Conservation (phyloP, 2,113 vertebrate species). For the Xenopus borealis region DNA sequence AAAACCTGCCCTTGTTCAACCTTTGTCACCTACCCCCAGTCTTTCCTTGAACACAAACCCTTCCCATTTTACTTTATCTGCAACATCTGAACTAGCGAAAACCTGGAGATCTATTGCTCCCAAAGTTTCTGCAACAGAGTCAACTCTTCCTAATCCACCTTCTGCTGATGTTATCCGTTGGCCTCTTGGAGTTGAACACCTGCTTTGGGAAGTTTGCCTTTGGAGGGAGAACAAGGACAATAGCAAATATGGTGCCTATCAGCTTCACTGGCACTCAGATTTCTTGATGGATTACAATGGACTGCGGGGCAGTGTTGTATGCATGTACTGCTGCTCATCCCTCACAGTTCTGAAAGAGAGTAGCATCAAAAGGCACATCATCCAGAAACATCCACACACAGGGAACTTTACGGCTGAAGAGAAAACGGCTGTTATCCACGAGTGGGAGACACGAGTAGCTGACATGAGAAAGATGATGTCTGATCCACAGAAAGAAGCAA, state of each 20-base stretch:
- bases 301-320: conserved; percentile 72
- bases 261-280: conserved; percentile 78
- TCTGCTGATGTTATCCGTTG: background rate
- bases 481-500: background rate
- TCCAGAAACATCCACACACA: conserved; percentile 79
- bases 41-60: too few species aligned
- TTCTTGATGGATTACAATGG: conserved; percentile 82
- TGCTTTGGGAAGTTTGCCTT: conserved; percentile 45
- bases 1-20: too few species aligned
- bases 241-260: conserved; percentile 56
- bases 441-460: conserved; percentile 75
- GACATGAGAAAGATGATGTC: conserved; percentile 49
- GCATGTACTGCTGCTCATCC: conserved; percentile 74
- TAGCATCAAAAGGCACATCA: conserved; percentile 81
- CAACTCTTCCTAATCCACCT: background rate
- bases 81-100: conserved; percentile 13
- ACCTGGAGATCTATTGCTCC: conserved; percentile 37
- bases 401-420: conserved; percentile 59
- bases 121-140: conserved; percentile 21
- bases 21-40: too few species aligned
- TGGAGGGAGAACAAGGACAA: conserved; percentile 47
- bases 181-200: conserved; percentile 20
- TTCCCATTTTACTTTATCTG: background rate
- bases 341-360: conserved; percentile 76
- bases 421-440: conserved; percentile 71